phyloP scores from a whole-genome alignment of 2,888 invertebrate species.

The Hermaeophaga mercurialis region DNA sequence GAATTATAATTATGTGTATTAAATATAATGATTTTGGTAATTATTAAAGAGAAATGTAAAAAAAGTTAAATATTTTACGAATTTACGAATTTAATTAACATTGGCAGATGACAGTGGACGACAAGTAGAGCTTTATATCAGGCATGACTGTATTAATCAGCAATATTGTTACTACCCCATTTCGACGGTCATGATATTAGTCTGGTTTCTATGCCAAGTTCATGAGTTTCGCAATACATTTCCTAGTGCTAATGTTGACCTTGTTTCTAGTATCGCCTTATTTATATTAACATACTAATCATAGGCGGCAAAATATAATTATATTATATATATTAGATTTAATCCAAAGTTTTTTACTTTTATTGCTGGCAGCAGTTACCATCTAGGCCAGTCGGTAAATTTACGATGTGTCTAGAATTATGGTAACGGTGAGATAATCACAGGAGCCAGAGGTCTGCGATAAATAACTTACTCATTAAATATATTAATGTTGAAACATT shows the following conservation, averaged over 20 bases:
- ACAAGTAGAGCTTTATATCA: too few relatives aligned
- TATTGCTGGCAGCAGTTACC: slow-evolving; percentile 2
- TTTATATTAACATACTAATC: slow-evolving; percentile 24
- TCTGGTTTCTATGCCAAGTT: slow-evolving; percentile 25
- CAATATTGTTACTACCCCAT: too few relatives aligned
- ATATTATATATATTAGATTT: too few relatives aligned
- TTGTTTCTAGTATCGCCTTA: slow-evolving; percentile 17
- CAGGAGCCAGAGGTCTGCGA: background rate
- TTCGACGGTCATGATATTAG: background rate
- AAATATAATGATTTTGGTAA: too few relatives aligned
- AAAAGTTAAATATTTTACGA: too few relatives aligned
- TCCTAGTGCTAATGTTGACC: slow-evolving; percentile 16
- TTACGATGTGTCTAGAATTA: slow-evolving; percentile 3
- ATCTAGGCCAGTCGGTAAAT: slow-evolving; percentile 13
- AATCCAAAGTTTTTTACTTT: slow-evolving; percentile 14
- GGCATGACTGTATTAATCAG: too few relatives aligned
- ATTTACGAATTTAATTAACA: too few relatives aligned
- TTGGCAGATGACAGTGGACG: too few relatives aligned
- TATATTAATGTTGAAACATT: too few relatives aligned
- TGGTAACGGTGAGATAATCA: background rate
- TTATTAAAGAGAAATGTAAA: too few relatives aligned
- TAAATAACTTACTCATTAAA: too few relatives aligned
- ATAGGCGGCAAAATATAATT: slow-evolving; percentile 10
- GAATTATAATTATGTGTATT: too few relatives aligned
- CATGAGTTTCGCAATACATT: slow-evolving; percentile 21